Conservation (phyloP, 2,797 vertebrate genomes). For the Denticeps clupeoides region DNA sequence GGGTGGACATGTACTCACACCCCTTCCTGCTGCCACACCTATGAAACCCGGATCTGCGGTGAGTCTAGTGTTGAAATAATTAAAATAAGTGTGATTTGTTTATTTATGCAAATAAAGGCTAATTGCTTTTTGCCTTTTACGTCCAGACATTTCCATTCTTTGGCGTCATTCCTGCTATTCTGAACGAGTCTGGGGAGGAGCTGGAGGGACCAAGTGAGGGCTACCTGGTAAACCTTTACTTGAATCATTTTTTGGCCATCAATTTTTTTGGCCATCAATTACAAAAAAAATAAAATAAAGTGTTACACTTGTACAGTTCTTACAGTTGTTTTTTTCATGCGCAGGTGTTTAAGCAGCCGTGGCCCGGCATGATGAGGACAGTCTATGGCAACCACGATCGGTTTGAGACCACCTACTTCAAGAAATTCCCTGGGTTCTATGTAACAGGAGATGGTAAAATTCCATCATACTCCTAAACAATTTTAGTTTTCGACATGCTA, state of each 20-base stretch:
- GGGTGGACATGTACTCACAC: constrained; percentile 92
- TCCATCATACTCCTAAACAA: not conserved
- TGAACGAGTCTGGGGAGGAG: constrained; percentile 89
- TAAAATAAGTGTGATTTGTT: too few species aligned
- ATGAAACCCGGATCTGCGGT: constrained; percentile 94
- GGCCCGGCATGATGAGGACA: constrained; percentile 91
- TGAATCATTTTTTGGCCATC: not conserved
- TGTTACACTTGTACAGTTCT: not conserved
- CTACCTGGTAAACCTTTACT: constrained; percentile 69
- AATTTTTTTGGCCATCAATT: not conserved
- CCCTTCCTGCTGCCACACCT: constrained; percentile 82
- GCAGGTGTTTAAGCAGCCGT: constrained; percentile 95
- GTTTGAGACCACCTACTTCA: constrained; percentile 85
- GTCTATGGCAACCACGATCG: constrained; percentile 78
- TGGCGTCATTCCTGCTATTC: constrained; percentile 83
- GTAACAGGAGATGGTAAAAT: constrained; percentile 86
- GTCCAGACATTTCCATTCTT: constrained; percentile 89
- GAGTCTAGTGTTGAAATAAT: too few species aligned
- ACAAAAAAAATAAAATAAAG: not conserved
- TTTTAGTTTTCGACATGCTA: too few species aligned
- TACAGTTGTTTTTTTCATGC: not conserved
- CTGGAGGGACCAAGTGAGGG: constrained; percentile 89
- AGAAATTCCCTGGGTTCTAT: constrained; percentile 93
- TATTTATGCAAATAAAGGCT: too few species aligned
- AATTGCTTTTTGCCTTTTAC: not conserved